Evolutionary conservation across 2,113 vertebrate species (phyloP), one percentile per base, ranked within the genome.

Genomic region (Chionomys nivalis): DNA sequence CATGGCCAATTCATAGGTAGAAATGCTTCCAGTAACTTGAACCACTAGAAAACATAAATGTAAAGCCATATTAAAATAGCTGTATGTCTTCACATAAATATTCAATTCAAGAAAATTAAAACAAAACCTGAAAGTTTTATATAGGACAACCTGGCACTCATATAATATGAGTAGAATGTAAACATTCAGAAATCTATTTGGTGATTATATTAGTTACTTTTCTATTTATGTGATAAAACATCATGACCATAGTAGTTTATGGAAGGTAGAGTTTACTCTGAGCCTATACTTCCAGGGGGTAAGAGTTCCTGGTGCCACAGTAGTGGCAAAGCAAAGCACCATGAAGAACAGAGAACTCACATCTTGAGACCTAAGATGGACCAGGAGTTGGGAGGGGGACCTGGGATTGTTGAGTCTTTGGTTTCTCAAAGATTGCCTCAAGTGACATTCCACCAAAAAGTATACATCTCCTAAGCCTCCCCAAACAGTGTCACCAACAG

Each of bases 351-450:
- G n/a, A 63, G n/a, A 42, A 8, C 1, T 31, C 13, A 42, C 24
- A 83, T 26, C 24, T 42, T 17, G 13, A 83, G 7, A 12, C 23
- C 55, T 61, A 26, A 82, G 23, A 23, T 16, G 23, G 3, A 61
- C 6, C 52, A 55, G 2, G 9, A 17, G 7, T 52, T 26, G 23
- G 33, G 49, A 11, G 5, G 4, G 10, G 0, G 10, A 5, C 9
- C 19, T 61, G 55, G 39, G 4, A 65, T 65, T 14, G 5, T 0
- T 65, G 58, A 65, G 24, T 63, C n/a, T 65, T 63, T 42, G 9
- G 4, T 44, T 85, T 85, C 58, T 65, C 24, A 85, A 39, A 42
- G 24, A 1, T 63, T 63, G n/a, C 24, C 24, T 83, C n/a, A 42
- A 63, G 36, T 42, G 24, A 28, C 24, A 42, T 63, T 44, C 28